Evolutionary conservation across 2,797 vertebrate genomes (phyloP).

Genomic region (Acanthis flammea): DNA sequence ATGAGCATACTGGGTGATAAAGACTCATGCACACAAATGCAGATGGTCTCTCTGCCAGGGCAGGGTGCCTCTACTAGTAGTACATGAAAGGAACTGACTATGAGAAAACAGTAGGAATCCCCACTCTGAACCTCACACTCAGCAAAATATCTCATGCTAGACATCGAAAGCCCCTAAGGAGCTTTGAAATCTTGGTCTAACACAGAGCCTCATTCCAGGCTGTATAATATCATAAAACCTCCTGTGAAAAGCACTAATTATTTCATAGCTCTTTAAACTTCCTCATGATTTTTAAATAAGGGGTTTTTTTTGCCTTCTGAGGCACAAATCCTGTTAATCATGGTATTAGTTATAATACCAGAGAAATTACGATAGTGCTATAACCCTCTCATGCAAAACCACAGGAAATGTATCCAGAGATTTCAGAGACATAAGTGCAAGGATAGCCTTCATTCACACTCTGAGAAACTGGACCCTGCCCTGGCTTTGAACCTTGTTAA

Average conservation of each 20-base stretch:
- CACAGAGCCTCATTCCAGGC: conserved; percentile 6
- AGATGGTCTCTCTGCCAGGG: not conserved
- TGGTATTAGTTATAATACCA: conserved; percentile 35
- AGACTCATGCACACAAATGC: not conserved
- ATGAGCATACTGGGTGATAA: not conserved
- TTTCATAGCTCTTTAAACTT: conserved; percentile 52
- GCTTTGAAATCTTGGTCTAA: conserved; percentile 51
- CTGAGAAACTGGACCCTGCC: not conserved
- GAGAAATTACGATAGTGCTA: not conserved
- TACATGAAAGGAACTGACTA: conserved; percentile 19
- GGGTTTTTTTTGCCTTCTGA: not conserved
- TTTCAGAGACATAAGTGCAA: not conserved
- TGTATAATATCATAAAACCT: conserved; percentile 49
- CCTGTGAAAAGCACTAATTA: conserved; percentile 59
- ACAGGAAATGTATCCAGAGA: conserved; percentile 12
- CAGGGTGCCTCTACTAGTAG: not conserved
- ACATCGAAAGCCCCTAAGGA: conserved; percentile 9
- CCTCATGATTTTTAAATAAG: conserved; percentile 64
- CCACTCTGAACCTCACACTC: not conserved
- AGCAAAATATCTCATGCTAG: not conserved
- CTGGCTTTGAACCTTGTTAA: conserved; percentile 19
- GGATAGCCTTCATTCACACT: conserved; percentile 4
- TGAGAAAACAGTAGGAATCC: conserved; percentile 38
- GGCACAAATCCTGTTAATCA: conserved; percentile 57
- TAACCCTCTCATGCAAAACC: conserved; percentile 34